Base-by-base conservation (phyloP, 2,113 vertebrate species). In the Australoheros scitulus region DNA sequence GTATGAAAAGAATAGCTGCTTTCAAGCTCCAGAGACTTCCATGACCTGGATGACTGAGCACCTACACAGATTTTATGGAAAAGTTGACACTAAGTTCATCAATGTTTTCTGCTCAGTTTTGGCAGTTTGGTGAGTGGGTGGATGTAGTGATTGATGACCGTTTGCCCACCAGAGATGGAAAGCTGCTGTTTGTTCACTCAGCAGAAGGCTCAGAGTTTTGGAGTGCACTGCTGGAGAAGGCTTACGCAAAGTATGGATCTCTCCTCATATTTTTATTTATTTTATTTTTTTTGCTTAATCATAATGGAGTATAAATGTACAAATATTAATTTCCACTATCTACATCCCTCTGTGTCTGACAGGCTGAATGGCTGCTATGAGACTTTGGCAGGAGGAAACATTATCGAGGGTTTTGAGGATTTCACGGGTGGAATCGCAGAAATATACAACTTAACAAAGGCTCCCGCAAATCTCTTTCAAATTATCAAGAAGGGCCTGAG, bases 391-490 rank as follows among this genome's bases (percentile, higher is more conserved):
- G 98, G 98, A 50, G 98, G 98, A 13, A 95, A 93, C 91, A 97
- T 97, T 77, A 98, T 96, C 0, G 98, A 99, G 88, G 98, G 97
- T 58, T 99, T 99, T 0, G 98, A 98, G 91, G 98, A 99, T 92
- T 99, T 99, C 94, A 99, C 98, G 0, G 97, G 98, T 9, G 98
- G 98, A 60, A 97, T 99, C 18, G 95, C 97, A 0, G 98, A 99
- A 89, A 96, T 94, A 63, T 99, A 96, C 9, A 92, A 94, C 36
- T 77, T 99, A 61, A 92, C 88, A 9, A 80, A 89, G n/a, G 88
- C 95, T 80, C 94, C 94, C 11, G 43, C 85, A 3, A 82, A 94
- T 1, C 91, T 96, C 77, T 96, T 96, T 72, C 84, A 92, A 34
- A 91, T 96, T 58, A 93, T 96, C 9, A 32, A 74, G 72, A 94